A percentile compares a stretch with the other conserved stretches of the same genome.
phyloP scores from a whole-genome alignment of 2,113 vertebrate species.

The Mesocricetus auratus region DNA sequence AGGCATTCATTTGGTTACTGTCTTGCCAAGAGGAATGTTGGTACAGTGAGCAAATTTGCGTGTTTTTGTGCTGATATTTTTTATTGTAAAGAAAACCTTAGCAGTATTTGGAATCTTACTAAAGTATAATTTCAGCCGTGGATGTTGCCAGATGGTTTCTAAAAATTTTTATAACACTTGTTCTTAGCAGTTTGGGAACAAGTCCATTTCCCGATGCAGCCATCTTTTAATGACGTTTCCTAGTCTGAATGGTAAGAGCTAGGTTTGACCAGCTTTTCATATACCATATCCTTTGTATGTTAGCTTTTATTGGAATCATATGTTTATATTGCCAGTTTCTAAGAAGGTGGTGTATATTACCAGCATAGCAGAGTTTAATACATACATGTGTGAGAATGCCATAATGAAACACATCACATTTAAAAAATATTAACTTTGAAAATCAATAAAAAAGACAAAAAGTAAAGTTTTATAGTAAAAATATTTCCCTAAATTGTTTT shows the following conservation, averaged over 20 bases:
- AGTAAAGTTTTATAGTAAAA: neutral
- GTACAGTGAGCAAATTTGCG: neutral
- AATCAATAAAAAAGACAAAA: neutral
- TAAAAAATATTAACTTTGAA: neutral
- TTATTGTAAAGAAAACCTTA: slow-evolving; percentile 32
- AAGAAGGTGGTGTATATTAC: neutral
- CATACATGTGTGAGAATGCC: neutral
- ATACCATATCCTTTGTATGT: neutral
- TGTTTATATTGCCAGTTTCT: neutral
- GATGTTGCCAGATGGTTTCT: neutral
- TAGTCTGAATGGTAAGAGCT: neutral
- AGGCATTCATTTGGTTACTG: neutral
- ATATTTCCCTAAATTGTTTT: neutral
- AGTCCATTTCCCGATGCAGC: slow-evolving; percentile 15
- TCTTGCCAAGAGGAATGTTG: neutral
- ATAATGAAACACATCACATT: neutral
- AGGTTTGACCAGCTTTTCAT: neutral
- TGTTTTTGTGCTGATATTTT: slow-evolving; percentile 36
- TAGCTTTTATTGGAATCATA: neutral
- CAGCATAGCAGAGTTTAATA: neutral
- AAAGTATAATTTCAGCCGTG: slow-evolving; percentile 21
- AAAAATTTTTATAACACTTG: slow-evolving; percentile 32
- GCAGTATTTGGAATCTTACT: neutral
- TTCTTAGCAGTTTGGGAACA: neutral
- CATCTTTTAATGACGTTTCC: slow-evolving; percentile 36